A percentile compares a stretch with the other conserved stretches of the same genome.
phyloP scores from a whole-genome alignment of 2,888 invertebrate species.

The Junonia oenone region DNA sequence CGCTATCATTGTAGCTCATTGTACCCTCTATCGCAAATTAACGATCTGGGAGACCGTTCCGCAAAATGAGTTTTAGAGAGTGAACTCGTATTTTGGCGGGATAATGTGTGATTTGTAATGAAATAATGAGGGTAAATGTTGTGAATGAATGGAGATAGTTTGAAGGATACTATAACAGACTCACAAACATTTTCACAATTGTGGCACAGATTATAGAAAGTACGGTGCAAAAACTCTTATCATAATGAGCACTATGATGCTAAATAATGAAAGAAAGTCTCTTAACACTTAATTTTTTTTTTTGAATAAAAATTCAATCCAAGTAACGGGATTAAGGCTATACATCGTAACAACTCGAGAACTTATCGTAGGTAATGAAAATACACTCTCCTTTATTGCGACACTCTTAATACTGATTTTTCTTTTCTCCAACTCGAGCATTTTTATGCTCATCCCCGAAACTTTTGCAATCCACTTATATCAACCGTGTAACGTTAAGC shows the following conservation, averaged over 20 bases:
- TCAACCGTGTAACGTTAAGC: conserved; percentile 75
- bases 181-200: neutral
- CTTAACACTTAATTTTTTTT: too few relatives aligned
- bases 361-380: conserved; percentile 57
- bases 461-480: conserved; percentile 80
- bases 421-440: conserved; percentile 59
- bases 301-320: conserved; percentile 1
- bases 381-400: conserved; percentile 64
- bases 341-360: conserved; percentile 39
- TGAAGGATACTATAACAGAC: conserved; percentile 1
- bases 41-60: conserved; percentile 44
- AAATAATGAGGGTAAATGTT: conserved; percentile 17
- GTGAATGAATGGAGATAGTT: neutral
- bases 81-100: conserved; percentile 25
- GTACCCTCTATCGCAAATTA: conserved; percentile 50
- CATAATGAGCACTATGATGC: too few relatives aligned
- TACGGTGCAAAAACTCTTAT: too few relatives aligned
- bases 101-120: conserved; percentile 28
- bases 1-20: conserved; percentile 39
- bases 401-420: conserved; percentile 66
- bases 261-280: too few relatives aligned
- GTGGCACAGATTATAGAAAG: too few relatives aligned
- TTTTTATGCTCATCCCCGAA: conserved; percentile 75
- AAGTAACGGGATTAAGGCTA: conserved; percentile 7
- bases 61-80: conserved; percentile 35